Base-by-base conservation (phyloP, 1,140 invertebrate species). In the Augochlora pura region DNA sequence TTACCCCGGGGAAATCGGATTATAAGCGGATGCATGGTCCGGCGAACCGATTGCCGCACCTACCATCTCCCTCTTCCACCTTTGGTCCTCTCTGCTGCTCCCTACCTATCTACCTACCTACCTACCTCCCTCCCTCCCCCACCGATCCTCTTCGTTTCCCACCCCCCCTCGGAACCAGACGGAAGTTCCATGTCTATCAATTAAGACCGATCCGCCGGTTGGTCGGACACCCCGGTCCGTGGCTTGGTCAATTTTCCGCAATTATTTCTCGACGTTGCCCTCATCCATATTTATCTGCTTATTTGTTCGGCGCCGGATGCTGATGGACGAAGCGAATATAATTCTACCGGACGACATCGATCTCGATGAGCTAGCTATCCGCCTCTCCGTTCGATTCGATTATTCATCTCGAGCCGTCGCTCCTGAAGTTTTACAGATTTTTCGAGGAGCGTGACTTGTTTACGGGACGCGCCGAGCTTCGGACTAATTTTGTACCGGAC, bases 1-100 rank as follows among this genome's bases (percentile, higher is more conserved):
- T 90, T 90, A 89, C 85, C 85, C 83, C 80, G 74, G 81, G 82
- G 79, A 86, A 90, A 90, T 89, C 86, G 86, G 77, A 87, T 89
- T 90, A 89, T 85, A 85, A 84, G 68, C 83, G 78, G 75, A 85
- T 85, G 73, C 82, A 63, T 59, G 72, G 77, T 69, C 72, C 78
- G 83, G 62, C 82, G 69, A 77, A 59, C 68, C 77, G 64, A 84
- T 71, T 73, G 46, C 76, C 75, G 9, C n/a, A 49, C 46, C 32
- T n/a, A 3, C 46, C 2, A 6, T 5, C 49, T 18, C 4, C 16
- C 49, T 5, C 49, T 0, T 14, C 16, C 49, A 2, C 49, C 1
- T 4, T n/a, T 6, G 14, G 16, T 6, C 5, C 18, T n/a, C 2
- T n/a, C n/a, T n/a, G n/a, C n/a, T n/a, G n/a, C n/a, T n/a, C n/a